Evolutionary conservation across 30 jellyfish, hydroid and myxozoan species (phyloP), one percentile per base, ranked within the genome.

Genomic region (Clytia hemisphaerica): DNA sequence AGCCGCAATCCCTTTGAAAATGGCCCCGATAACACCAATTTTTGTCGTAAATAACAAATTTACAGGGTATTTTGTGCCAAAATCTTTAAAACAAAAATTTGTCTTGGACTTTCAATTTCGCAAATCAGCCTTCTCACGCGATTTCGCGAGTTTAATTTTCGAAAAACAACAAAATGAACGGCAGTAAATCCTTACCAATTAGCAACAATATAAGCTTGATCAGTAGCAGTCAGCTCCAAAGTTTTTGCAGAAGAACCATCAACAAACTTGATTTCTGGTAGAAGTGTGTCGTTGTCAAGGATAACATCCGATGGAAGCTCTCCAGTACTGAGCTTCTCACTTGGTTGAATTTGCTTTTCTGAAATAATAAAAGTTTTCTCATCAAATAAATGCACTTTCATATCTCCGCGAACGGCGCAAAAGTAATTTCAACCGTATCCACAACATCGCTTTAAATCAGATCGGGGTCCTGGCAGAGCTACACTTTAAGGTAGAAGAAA

Each of bases 221-320:
- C 90, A 4, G 72, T 30, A 3, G 95, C 79, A 37, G 15, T 58
- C 24, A 76, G 73, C 24, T 32, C 19, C 1, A 79, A 72, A n/a
- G 47, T 28, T 6, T 31, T 65, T 6, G 30, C 44, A 31, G 44
- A 21, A 9, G 53, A 78, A 19, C 58, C 88, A 18, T 63, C 79
- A 37, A 89, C 18, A 79, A 22, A 85, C 28, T 55, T 62, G 26
- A 85, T 47, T 34, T 53, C 44, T 0, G 95, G 77, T 21, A 85
- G 70, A 10, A 85, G 80, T 6, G 89, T 71, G 14, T 85, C 95
- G 38, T 77, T 82, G 18, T 85, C 93, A 18, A 85, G 83, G 1
- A 58, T 50, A 22, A 72, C 71, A 77, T 77, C 93, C 95, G 77
- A 48, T 37, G 32, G 45, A n/a, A n/a, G n/a, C n/a, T n/a, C n/a